Evolutionary conservation across 2,888 invertebrate genomes (phyloP), one percentile per base, ranked within the genome.

Genomic region (Agrochola lychnidis): DNA sequence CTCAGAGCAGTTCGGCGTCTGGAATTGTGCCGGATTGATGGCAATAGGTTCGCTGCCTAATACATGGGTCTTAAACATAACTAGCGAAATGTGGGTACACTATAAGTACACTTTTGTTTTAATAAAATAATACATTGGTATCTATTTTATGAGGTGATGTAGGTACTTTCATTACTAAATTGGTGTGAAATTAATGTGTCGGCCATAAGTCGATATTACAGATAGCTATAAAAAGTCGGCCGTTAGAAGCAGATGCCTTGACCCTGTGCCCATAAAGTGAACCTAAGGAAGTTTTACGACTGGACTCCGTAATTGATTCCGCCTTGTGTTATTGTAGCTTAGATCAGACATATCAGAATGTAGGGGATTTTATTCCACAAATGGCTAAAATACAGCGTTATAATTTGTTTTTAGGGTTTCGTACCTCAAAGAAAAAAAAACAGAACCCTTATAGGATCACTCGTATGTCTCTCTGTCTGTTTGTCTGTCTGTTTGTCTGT

Each of bases 141-240:
- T 22, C 3, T 53, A 53, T 53, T 45, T 12, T 25, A 48, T 7
- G 1, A 45, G 19, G 19, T 70, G 7, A 63, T n/a, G 12, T 75
- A 36, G 36, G 5, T 30, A 59, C 42, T 40, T 56, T 61, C 40
- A 76, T 76, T 69, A 68, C 63, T 48, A 36, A 71, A 72, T 53
- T 67, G 61, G 45, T 70, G 63, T 56, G 66, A 83, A 88, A 90
- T 87, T 84, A 89, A 81, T 86, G 87, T 86, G 82, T 85, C 85
- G 78, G 85, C 87, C 84, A 81, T 87, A 88, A 88, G 87, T 89
- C 86, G 87, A 89, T 90, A 88, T 90, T 90, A 89, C 87, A 88
- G 89, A 85, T 85, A 91, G 90, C 91, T 89, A 93, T 92, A 92
- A 93, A 90, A 91, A 89, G 80, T 81, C 81, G 78, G 87, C 88